Conservation (phyloP, 2,113 vertebrate species). For the Falco punctatus region DNA sequence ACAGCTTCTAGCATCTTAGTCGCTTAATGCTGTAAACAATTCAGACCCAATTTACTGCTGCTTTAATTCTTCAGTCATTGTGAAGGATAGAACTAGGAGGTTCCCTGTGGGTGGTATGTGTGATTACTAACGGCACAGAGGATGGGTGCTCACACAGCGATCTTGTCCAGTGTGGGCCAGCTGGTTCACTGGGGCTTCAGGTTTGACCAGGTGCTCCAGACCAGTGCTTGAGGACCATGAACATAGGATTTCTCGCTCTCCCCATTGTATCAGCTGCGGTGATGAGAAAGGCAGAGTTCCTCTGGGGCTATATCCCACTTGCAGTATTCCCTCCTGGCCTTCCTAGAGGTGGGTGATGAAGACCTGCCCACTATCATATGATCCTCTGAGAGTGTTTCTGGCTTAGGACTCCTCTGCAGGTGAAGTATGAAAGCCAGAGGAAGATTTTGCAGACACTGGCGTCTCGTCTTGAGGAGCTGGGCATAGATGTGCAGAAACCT, state of each 20-base stretch:
- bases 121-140: neutral
- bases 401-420: slow-evolving; percentile 52
- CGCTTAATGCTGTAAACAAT: neutral
- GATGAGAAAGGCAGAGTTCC: neutral
- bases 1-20: neutral
- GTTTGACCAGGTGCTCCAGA: neutral
- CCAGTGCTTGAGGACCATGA: accelerated
- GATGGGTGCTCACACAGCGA: neutral
- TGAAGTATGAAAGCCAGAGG: slow-evolving; percentile 81
- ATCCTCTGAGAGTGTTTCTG: neutral
- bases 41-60: neutral
- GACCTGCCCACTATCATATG: neutral
- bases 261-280: neutral
- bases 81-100: neutral
- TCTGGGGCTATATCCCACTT: neutral
- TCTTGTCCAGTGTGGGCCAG: neutral
- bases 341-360: neutral
- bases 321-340: neutral
- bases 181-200: neutral
- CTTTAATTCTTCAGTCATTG: neutral
- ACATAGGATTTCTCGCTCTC: neutral
- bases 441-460: slow-evolving; percentile 73
- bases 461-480: slow-evolving; percentile 50
- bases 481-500: neutral
- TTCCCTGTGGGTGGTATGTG: neutral